Percentiles rank a stretch among this genome's conserved stretches.
These are phyloP conservation scores for Clinocottus analis DNA, from an alignment of 2,113 vertebrate genomes.

Conservation along the genomic window DNA sequence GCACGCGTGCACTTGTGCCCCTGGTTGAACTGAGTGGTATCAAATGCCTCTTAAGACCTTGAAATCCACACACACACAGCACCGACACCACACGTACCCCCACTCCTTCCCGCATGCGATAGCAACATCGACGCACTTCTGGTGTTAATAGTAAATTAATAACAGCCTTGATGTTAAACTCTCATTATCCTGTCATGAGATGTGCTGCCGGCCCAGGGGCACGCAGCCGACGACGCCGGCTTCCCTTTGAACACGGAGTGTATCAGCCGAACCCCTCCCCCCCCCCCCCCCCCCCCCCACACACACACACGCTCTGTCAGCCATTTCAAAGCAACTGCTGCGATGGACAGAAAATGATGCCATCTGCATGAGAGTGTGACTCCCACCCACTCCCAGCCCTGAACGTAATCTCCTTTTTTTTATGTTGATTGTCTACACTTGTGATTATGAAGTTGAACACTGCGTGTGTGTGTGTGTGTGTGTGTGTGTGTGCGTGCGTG, in stretches of 20 bases:
- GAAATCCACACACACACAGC: constrained; percentile 38
- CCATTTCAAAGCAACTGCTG: constrained; percentile 56
- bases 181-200: constrained; percentile 55
- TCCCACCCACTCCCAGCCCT: constrained; percentile 48
- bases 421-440: constrained; percentile 58
- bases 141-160: constrained; percentile 49
- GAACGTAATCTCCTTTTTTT: constrained; percentile 53
- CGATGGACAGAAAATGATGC: constrained; percentile 51
- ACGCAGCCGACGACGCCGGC: background rate
- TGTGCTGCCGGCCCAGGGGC: constrained; percentile 34
- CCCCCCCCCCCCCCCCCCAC: background rate
- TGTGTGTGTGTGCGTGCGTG: background rate
- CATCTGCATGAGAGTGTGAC: constrained; percentile 55
- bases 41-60: constrained; percentile 28
- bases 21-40: constrained; percentile 10
- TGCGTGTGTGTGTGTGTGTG: background rate
- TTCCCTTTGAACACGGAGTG: constrained; percentile 41
- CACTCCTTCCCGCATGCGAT: background rate
- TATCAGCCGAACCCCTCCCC: constrained; percentile 8
- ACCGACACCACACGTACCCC: background rate
- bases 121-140: constrained; percentile 15
- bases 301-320: constrained; percentile 6
- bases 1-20: constrained; percentile 6
- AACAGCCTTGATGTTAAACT: constrained; percentile 56
- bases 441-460: constrained; percentile 52